Base-by-base conservation (phyloP, 1,140 invertebrate species). In the Centruroides sculpturatus region DNA sequence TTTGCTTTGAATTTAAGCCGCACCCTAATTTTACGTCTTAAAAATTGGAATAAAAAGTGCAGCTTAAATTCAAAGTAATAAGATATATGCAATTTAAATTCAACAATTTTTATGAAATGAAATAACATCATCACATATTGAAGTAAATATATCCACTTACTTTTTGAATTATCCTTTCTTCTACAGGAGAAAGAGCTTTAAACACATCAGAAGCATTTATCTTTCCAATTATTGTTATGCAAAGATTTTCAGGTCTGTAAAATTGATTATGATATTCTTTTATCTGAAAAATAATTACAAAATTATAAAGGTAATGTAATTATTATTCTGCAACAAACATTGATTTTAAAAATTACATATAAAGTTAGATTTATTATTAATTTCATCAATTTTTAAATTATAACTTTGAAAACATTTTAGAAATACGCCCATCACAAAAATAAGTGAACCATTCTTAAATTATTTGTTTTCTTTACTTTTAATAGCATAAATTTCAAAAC, bases 241-340 rank as follows among this genome's bases (percentile, higher is more conserved):
- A 84, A 53, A 94, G 74, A 74, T 96, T 96, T 74, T 92, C 88
- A n/a, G 91, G 82, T 47, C 89, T 78, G 73, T 96, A 96, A 74
- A 87, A 93, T 57, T 86, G 76, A 68, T 83, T 83, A 70, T 96
- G 92, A 69, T 85, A 96, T 47, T 81, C 75, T 65, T 76, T 79
- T 35, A 88, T 83, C 85, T 88, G 66, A 55, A 61, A 66, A 53
- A 55, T 69, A 58, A 73, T 10, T 6, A 7, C 8, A 3, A 8
- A 23, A 53, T 6, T 36, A 23, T 23, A 4, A 23, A 34, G n/a
- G n/a, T n/a, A 51, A 12, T 34, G 34, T 1, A 51, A 51, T 12
- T 51, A 12, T 51, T n/a, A 12, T n/a, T 12, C 49, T 51, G 0
- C 49, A 12, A 51, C 12, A 51, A 23, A 23, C 23, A 23, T 23